phyloP scores from a whole-genome alignment of 2,888 invertebrate genomes.

The Agrochola lota region DNA sequence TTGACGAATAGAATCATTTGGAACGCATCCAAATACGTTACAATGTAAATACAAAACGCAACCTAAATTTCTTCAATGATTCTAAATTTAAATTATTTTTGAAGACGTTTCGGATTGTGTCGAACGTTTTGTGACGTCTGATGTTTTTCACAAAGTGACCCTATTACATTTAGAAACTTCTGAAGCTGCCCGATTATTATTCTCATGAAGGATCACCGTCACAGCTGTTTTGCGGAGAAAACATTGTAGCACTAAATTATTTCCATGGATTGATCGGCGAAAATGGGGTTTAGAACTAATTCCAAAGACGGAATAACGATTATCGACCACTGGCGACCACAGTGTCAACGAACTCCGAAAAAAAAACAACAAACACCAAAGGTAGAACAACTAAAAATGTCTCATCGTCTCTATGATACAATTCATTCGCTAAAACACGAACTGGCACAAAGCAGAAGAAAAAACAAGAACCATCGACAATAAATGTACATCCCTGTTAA shows the following conservation, averaged over 20 bases:
- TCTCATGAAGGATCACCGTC: background rate
- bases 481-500: constrained; percentile 78
- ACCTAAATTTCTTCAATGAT: constrained; percentile 71
- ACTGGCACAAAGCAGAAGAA: constrained; percentile 20
- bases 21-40: constrained; percentile 67
- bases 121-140: constrained; percentile 35
- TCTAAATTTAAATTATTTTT: constrained; percentile 57
- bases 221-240: background rate
- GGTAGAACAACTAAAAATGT: constrained; percentile 4
- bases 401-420: constrained; percentile 43
- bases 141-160: constrained; percentile 59
- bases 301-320: background rate
- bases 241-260: background rate
- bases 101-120: constrained; percentile 47
- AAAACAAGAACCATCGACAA: constrained; percentile 71
- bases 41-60: constrained; percentile 69
- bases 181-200: background rate
- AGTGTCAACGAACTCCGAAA: constrained; percentile 30
- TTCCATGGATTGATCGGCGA: background rate
- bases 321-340: background rate
- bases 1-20: constrained; percentile 70
- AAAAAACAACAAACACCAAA: constrained; percentile 2
- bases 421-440: constrained; percentile 49
- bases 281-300: background rate
- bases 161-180: constrained; percentile 31